Conservation (phyloP, 2,888 invertebrate species). For the Didymodactylos carnosus region DNA sequence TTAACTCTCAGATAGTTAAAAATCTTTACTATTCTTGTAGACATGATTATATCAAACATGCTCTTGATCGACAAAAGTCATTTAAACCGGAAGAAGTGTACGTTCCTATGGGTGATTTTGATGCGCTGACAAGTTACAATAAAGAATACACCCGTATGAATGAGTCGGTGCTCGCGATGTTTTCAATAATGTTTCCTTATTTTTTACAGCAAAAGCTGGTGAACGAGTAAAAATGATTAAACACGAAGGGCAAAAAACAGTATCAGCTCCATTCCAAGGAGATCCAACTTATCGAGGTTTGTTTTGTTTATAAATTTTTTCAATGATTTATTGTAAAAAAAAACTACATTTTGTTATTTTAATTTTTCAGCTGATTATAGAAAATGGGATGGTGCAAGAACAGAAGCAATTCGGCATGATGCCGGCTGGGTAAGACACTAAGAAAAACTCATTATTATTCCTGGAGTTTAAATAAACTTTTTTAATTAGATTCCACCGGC, state of each 20-base stretch:
- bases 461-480: neutral
- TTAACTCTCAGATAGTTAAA: neutral
- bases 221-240: neutral
- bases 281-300: slow-evolving; percentile 12
- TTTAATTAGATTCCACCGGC: slow-evolving; percentile 19
- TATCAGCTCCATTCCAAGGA: slow-evolving; percentile 5
- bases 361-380: slow-evolving; percentile 25
- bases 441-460: neutral
- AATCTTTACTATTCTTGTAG: neutral
- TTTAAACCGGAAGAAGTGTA: slow-evolving; percentile 24
- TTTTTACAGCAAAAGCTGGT: slow-evolving; percentile 9
- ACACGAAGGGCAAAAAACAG: neutral
- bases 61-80: slow-evolving; percentile 20
- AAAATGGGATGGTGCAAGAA: slow-evolving; percentile 22
- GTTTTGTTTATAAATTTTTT: neutral
- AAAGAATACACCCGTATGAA: slow-evolving; percentile 5
- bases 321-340: neutral
- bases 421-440: neutral
- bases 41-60: slow-evolving; percentile 13
- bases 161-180: neutral
- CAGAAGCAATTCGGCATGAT: slow-evolving; percentile 7
- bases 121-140: slow-evolving; percentile 23
- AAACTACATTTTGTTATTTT: too few relatives aligned
- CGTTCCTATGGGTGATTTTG: slow-evolving; percentile 28
- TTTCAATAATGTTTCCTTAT: neutral